These are phyloP conservation scores for Pterois miles DNA, from an alignment of 2,797 vertebrate genomes.

Conservation along the genomic window DNA sequence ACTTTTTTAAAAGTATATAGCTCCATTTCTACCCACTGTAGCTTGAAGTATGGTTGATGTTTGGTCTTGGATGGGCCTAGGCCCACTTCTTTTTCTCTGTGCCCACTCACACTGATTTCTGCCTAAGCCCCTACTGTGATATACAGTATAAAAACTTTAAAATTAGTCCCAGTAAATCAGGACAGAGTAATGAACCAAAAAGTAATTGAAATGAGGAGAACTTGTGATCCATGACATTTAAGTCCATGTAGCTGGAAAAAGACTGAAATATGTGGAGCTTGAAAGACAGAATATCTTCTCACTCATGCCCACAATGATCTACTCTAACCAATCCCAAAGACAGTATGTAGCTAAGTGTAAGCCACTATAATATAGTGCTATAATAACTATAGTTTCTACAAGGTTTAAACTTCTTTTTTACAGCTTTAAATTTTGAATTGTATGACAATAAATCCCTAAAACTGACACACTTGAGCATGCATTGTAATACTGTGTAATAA, in stretches of 20 bases:
- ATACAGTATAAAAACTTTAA: not conserved
- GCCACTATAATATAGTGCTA: not conserved
- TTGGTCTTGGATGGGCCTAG: no score
- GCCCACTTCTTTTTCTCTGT: no score
- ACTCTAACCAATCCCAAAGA: not conserved
- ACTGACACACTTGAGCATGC: slow-evolving; percentile 5
- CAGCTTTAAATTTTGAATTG: not conserved
- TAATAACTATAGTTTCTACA: not conserved
- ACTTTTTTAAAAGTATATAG: no score
- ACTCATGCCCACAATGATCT: not conserved
- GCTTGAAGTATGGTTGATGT: no score
- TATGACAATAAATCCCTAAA: not conserved
- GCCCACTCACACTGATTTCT: no score
- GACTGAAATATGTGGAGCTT: not conserved
- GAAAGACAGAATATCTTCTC: not conserved
- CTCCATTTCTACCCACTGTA: no score
- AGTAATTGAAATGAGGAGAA: not conserved
- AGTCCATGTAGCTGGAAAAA: not conserved
- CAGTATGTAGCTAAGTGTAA: not conserved
- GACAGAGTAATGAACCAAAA: not conserved
- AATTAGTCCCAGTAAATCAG: slow-evolving; percentile 22
- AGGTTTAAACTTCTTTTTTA: not conserved
- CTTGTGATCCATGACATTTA: not conserved
- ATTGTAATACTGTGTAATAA: slow-evolving; percentile 9
- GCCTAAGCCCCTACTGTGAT: no score